Evolutionary conservation across 2,888 invertebrate genomes (phyloP).

Genomic region (Spatulosminthurus flaviceps): DNA sequence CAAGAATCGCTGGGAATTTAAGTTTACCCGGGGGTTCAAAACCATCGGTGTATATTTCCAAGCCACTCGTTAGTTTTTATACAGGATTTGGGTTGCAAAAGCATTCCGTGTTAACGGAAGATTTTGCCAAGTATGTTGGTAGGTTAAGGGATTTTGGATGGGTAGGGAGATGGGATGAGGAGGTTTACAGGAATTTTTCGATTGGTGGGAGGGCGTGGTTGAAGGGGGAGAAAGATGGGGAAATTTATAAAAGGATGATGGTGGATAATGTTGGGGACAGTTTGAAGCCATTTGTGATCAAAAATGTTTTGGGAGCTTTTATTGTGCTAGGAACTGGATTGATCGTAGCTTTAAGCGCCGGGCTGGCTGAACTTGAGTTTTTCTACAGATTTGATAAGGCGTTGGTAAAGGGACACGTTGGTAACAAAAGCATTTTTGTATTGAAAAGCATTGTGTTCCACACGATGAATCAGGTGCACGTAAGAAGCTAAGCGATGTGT

Average conservation of each 20-base stretch:
- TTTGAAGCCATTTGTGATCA: background rate
- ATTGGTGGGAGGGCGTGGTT: slow-evolving; percentile 16
- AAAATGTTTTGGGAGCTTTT: background rate
- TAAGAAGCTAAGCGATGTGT: too few species aligned
- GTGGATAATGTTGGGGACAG: background rate
- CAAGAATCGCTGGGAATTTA: slow-evolving; percentile 12
- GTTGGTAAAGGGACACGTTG: too few species aligned
- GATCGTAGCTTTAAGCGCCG: too few species aligned
- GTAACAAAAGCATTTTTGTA: too few species aligned
- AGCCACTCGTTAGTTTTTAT: slow-evolving; percentile 4
- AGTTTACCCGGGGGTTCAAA: background rate
- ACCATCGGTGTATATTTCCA: background rate
- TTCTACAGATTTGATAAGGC: too few species aligned
- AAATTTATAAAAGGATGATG: background rate
- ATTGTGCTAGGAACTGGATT: background rate
- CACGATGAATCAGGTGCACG: too few species aligned
- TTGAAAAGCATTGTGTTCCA: too few species aligned
- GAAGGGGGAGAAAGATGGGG: background rate
- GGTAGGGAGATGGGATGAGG: background rate
- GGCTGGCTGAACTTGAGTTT: too few species aligned
- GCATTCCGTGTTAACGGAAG: slow-evolving; percentile 15
- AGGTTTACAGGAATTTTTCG: background rate
- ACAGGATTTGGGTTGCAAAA: slow-evolving; percentile 19
- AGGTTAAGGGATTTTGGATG: background rate
- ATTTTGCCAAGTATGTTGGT: background rate